Evolutionary conservation across 2,797 vertebrate genomes (phyloP).

Genomic region (Danio kyathit): DNA sequence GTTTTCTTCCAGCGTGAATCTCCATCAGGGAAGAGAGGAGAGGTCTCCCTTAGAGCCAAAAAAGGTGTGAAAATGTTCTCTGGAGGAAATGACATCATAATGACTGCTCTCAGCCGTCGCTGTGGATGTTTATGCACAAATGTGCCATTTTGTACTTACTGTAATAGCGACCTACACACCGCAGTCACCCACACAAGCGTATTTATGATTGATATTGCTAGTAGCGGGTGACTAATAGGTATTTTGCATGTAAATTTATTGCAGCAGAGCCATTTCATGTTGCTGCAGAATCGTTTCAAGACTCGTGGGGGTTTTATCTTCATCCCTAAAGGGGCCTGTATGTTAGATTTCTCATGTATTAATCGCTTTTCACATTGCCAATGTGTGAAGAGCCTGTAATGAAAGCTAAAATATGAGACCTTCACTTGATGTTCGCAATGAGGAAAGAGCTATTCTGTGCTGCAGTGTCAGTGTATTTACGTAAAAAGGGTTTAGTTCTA

Average conservation of each 20-base stretch:
- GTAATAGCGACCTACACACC: conserved; percentile 18
- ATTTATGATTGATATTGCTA: conserved; percentile 47
- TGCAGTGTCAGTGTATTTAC: too few relatives aligned
- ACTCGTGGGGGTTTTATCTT: conserved; percentile 21
- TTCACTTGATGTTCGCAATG: too few relatives aligned
- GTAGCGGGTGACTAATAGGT: conserved; percentile 50
- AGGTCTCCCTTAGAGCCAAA: not conserved
- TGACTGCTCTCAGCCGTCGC: not conserved
- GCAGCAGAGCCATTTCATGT: conserved; percentile 47
- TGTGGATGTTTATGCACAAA: not conserved
- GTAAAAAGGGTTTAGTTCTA: too few relatives aligned
- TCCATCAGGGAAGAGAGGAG: not conserved
- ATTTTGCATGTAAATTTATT: conserved; percentile 64
- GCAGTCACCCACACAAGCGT: conserved; percentile 6
- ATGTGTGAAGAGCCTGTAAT: too few relatives aligned
- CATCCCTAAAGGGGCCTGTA: not conserved
- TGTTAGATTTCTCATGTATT: too few relatives aligned
- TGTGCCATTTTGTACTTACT: conserved; percentile 21
- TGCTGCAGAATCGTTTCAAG: conserved; percentile 1
- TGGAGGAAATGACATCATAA: conserved; percentile 1
- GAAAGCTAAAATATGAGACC: too few relatives aligned
- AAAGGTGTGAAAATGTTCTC: conserved; percentile 12
- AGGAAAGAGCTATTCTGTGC: too few relatives aligned
- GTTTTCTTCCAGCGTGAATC: conserved; percentile 25
- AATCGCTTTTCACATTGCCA: too few relatives aligned